Evolutionary conservation across 2,797 vertebrate species (phyloP).

Genomic region (Gymnocypris eckloni): DNA sequence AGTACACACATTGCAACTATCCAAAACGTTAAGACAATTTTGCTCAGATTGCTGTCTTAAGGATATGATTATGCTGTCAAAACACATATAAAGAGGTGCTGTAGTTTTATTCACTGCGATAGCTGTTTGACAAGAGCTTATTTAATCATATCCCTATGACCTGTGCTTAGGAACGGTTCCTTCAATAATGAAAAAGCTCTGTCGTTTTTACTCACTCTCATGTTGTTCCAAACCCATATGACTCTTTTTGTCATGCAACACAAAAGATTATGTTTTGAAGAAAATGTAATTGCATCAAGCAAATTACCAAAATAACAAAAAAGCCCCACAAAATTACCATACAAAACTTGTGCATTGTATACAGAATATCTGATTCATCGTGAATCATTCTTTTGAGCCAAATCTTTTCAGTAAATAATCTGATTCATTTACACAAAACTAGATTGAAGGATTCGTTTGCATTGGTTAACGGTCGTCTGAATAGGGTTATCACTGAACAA

Average conservation of each 20-base stretch:
- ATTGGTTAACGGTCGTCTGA: neutral
- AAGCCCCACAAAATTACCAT: neutral
- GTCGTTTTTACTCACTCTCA: neutral
- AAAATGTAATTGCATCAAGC: neutral
- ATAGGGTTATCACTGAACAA: neutral
- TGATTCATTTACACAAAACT: neutral
- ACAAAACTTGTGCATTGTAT: neutral
- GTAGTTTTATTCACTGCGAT: neutral
- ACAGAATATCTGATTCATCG: neutral
- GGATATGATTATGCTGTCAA: slow-evolving; percentile 22
- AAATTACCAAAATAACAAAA: neutral
- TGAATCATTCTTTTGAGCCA: neutral
- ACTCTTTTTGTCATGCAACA: neutral
- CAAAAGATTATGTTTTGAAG: neutral
- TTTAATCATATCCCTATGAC: neutral
- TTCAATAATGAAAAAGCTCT: neutral
- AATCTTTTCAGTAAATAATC: neutral
- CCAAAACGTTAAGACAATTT: neutral
- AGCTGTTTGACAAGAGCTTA: neutral
- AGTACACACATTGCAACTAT: slow-evolving; percentile 2
- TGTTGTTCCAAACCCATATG: neutral
- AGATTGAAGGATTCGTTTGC: neutral
- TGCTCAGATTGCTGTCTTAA: neutral
- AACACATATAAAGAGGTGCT: neutral
- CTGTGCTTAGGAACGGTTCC: neutral